phyloP scores from a whole-genome alignment of 2,113 vertebrate genomes.

The Halichoeres trimaculatus region DNA sequence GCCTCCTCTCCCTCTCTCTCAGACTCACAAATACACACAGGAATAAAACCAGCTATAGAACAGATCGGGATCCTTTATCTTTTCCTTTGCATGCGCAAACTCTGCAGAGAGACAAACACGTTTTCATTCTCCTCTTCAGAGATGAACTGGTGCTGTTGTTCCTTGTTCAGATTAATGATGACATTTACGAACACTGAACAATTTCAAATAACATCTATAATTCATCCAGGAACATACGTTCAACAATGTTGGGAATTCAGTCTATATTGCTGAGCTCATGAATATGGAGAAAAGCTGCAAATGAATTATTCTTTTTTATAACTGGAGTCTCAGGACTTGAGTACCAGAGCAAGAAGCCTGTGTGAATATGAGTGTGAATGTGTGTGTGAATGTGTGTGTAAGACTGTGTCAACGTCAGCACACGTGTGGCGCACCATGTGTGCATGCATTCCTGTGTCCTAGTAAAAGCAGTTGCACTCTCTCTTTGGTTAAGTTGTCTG shows the following conservation, averaged over 20 bases:
- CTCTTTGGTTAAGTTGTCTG: constrained; percentile 40
- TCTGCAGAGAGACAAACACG: constrained; percentile 59
- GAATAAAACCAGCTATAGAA: constrained; percentile 58
- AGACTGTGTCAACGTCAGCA: constrained; percentile 22
- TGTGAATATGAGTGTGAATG: neutral
- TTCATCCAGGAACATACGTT: constrained; percentile 61
- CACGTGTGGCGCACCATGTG: neutral
- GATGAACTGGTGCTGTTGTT: constrained; percentile 35
- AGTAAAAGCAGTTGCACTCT: constrained; percentile 48
- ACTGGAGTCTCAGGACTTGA: constrained; percentile 62
- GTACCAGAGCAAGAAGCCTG: constrained; percentile 25
- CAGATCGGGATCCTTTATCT: constrained; percentile 61
- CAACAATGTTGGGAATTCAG: constrained; percentile 59
- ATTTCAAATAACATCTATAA: constrained; percentile 74
- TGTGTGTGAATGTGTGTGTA: neutral
- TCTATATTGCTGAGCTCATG: constrained; percentile 54
- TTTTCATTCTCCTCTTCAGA: constrained; percentile 48
- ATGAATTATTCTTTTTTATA: constrained; percentile 75
- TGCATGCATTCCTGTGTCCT: neutral
- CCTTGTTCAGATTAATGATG: constrained; percentile 75
- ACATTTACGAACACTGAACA: constrained; percentile 76
- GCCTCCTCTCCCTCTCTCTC: constrained; percentile 5
- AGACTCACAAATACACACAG: constrained; percentile 55
- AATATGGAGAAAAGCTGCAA: constrained; percentile 61
- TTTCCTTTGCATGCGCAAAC: constrained; percentile 45